A percentile compares a stretch with the other conserved stretches of the same genome.
phyloP scores from a whole-genome alignment of 2,113 vertebrate genomes.

The Ciconia maguari region DNA sequence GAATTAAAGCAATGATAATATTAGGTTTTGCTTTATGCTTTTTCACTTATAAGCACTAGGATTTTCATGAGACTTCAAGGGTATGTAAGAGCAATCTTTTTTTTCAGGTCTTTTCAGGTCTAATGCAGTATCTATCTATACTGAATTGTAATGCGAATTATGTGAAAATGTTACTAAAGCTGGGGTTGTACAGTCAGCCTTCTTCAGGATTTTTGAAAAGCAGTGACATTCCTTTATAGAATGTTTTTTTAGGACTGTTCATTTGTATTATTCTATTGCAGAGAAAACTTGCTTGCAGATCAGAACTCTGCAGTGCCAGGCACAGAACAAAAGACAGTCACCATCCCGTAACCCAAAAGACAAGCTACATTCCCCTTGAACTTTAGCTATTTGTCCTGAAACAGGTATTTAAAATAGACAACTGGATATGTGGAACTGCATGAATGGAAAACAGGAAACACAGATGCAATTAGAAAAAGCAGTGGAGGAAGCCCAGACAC shows the following conservation, averaged over 20 bases:
- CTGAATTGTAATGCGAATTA: not conserved
- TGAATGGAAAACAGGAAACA: not conserved
- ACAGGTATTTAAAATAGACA: not conserved
- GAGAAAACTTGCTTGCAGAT: not conserved
- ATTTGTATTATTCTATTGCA: not conserved
- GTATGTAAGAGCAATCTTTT: not conserved
- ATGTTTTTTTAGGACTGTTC: not conserved
- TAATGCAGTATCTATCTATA: not conserved
- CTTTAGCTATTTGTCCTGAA: not conserved
- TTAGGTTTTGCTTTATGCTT: constrained; percentile 10
- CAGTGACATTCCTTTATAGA: not conserved
- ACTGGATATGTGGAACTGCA: not conserved
- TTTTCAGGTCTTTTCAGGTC: not conserved
- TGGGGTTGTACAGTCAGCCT: not conserved
- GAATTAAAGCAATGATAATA: constrained; percentile 24
- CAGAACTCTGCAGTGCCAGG: not conserved
- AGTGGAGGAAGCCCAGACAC: not conserved
- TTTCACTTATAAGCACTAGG: not conserved
- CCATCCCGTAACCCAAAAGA: not conserved
- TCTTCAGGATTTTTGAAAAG: not conserved
- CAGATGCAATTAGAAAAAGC: not conserved
- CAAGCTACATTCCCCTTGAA: not conserved
- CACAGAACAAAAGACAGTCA: not conserved
- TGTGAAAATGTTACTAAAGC: not conserved
- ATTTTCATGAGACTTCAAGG: not conserved